Evolutionary conservation across 2,113 vertebrate species (phyloP).

Genomic region (Vicugna pacos): DNA sequence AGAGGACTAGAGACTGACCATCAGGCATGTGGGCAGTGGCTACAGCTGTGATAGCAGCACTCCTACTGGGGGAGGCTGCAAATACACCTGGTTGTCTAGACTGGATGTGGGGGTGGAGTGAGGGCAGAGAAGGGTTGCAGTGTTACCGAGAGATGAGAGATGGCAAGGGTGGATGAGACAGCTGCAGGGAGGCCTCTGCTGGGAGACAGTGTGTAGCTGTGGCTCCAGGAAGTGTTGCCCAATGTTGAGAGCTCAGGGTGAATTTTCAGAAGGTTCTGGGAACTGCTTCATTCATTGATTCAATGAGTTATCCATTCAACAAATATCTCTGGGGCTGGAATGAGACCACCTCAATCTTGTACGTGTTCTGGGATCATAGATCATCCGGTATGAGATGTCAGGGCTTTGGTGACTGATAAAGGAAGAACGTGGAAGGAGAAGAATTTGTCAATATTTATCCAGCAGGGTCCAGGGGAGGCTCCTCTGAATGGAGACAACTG

Average conservation of each 20-base stretch:
- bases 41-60: fast-evolving
- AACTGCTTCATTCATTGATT: slow-evolving; percentile 25
- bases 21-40: background rate
- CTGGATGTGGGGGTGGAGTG: background rate
- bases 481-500: background rate
- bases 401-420: slow-evolving; percentile 40
- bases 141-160: background rate
- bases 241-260: background rate
- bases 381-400: background rate
- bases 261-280: slow-evolving; percentile 68
- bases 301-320: slow-evolving; percentile 13
- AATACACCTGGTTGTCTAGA: background rate
- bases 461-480: background rate
- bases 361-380: background rate
- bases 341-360: slow-evolving; percentile 45
- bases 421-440: slow-evolving; percentile 20
- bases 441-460: slow-evolving; percentile 57
- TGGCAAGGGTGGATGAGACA: fast-evolving
- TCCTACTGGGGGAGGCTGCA: background rate
- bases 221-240: background rate
- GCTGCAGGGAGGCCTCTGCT: background rate
- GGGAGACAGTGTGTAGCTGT: background rate
- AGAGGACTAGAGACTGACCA: background rate
- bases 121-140: background rate
- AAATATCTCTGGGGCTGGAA: slow-evolving; percentile 36